Base-by-base conservation (phyloP, 2,888 invertebrate species). In the Aspidiotus destructor region DNA sequence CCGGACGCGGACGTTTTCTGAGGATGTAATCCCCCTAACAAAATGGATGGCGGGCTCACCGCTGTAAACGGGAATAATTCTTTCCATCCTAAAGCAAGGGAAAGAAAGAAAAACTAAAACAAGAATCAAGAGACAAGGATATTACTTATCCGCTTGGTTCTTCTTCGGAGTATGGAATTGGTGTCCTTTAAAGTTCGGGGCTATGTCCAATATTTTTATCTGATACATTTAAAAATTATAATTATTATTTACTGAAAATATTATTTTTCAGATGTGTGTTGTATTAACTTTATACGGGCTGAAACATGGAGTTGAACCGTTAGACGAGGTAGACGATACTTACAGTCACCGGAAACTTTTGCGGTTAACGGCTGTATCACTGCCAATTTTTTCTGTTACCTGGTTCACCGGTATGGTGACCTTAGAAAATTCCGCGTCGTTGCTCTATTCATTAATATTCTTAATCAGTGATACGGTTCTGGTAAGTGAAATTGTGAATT, bases 351-450 rank as follows among this genome's bases (percentile, higher is more conserved):
- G 58, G 40, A 73, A 72, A 69, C 71, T 74, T 55, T 71, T 75
- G 72, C 72, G 74, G 70, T 73, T 85, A 5, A 82, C 86, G 61
- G 81, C 87, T 57, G 81, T 85, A n/a, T 76, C 87, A 73, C 84
- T 87, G 74, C 87, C 87, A 15, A 82, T 85, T 72, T 86, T 86
- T 74, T 84, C 85, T 11, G 82, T 87, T 17, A 84, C 86, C 73
- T 88, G 88, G 88, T 86, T 87, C 73, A 82, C 86, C 77, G 85
- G 85, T 0, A 86, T 87, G 7, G 81, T 87, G 42, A 86, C 87
- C 0, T 80, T 87, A 54, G 87, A 87, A 75, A 86, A 87, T 74
- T 82, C 84, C 2, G 78, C 78, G 70, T 77, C 73, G 42, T 70
- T 74, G 8, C 71, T 73, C n/a, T 72, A 73, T 58, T 69, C 69